Evolutionary conservation across 2,888 invertebrate species (phyloP).

Genomic region (Corythucha ciliata): DNA sequence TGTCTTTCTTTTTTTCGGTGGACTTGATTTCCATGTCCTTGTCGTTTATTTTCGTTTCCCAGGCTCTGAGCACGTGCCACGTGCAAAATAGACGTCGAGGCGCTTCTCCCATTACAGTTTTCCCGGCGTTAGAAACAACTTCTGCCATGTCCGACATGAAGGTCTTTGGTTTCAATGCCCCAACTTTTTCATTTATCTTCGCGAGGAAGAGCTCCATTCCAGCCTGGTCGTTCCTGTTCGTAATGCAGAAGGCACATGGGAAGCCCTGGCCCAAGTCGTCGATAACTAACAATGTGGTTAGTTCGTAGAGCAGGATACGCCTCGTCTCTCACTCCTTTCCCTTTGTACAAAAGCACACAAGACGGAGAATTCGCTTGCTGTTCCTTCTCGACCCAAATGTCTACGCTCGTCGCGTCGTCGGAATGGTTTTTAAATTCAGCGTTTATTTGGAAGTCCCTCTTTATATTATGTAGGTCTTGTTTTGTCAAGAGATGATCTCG

Average conservation of each 20-base stretch:
- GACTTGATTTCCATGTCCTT: background rate
- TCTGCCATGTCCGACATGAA: slow-evolving; percentile 36
- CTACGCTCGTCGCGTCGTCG: slow-evolving; percentile 1
- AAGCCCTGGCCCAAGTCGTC: slow-evolving; percentile 34
- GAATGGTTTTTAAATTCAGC: slow-evolving; percentile 2
- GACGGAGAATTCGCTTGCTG: background rate
- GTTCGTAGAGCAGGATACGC: too few relatives aligned
- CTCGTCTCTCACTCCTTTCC: slow-evolving; percentile 1
- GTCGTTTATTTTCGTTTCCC: slow-evolving; percentile 4
- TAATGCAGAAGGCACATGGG: slow-evolving; percentile 33
- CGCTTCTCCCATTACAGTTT: slow-evolving; percentile 28
- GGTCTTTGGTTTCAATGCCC: slow-evolving; percentile 25
- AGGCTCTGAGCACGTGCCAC: slow-evolving; percentile 35
- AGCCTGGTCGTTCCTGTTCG: slow-evolving; percentile 6
- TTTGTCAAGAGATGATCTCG: background rate
- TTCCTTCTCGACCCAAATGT: slow-evolving; percentile 1
- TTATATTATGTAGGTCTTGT: slow-evolving; percentile 11
- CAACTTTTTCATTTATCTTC: slow-evolving; percentile 26
- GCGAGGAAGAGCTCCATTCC: slow-evolving; percentile 27
- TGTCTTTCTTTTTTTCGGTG: background rate
- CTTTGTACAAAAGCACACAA: slow-evolving; percentile 8
- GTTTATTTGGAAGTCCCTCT: slow-evolving; percentile 1
- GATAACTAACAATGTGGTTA: slow-evolving; percentile 31
- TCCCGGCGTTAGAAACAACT: slow-evolving; percentile 34
- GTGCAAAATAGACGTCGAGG: slow-evolving; percentile 31